Percentiles rank a stretch among this genome's conserved stretches.
Conservation (phyloP, 1,140 invertebrate genomes). For the Trypoxylus dichotomus region DNA sequence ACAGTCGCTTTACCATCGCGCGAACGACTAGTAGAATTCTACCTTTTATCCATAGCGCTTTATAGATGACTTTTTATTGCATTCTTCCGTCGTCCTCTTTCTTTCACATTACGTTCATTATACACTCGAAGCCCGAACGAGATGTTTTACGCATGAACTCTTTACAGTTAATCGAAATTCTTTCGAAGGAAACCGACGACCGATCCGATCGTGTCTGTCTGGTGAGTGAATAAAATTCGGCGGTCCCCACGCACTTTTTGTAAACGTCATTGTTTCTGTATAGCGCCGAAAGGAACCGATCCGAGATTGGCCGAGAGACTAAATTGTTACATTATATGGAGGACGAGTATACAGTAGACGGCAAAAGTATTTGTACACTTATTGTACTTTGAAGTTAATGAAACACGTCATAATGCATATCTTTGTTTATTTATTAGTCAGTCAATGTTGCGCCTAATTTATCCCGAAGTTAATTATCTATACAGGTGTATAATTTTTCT, state of each 20-base stretch:
- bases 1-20: neutral
- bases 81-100: conserved; percentile 4
- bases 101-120: conserved; percentile 12
- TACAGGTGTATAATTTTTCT: too few relatives aligned
- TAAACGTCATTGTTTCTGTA: neutral
- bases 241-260: conserved; percentile 20
- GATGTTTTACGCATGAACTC: conserved; percentile 23
- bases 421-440: too few relatives aligned
- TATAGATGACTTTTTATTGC: neutral
- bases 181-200: conserved; percentile 20
- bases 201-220: conserved; percentile 4
- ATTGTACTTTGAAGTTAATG: too few relatives aligned
- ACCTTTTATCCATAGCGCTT: neutral
- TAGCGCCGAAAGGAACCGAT: too few relatives aligned
- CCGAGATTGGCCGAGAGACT: too few relatives aligned
- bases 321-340: too few relatives aligned
- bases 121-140: conserved; percentile 6
- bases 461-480: too few relatives aligned
- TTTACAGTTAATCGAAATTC: conserved; percentile 25
- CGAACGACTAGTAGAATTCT: neutral
- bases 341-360: neutral
- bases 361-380: neutral
- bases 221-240: conserved; percentile 11
- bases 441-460: too few relatives aligned
- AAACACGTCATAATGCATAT: too few relatives aligned